Base-by-base conservation (phyloP, 2,888 invertebrate species). In the Phaedon cochleariae region DNA sequence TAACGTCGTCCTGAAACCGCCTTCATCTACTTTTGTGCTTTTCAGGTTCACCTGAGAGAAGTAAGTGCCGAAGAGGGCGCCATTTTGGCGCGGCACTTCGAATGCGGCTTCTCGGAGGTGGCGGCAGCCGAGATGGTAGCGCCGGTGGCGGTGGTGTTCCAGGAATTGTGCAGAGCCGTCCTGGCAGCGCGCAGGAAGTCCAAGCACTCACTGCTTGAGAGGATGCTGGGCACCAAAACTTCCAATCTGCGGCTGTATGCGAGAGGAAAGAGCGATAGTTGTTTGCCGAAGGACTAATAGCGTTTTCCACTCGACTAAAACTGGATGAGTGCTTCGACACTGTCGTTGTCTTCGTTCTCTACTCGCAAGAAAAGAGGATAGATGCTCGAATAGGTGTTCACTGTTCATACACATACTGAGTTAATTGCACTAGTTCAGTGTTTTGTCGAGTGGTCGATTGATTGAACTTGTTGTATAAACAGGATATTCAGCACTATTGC, bases 11-110 rank as follows among this genome's bases (percentile, higher is more conserved):
- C n/a, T n/a, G n/a, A n/a, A n/a, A n/a, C n/a, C n/a, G n/a, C n/a
- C n/a, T n/a, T n/a, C n/a, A n/a, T n/a, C n/a, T n/a, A n/a, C n/a
- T n/a, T n/a, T n/a, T 41, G 26, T 55, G 26, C 1, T 29, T 68
- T 71, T 17, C 48, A 75, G 75, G 70, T 95, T 69, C 95, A 96
- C 83, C 84, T 96, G 72, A 86, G 95, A 75, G 94, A 95, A 87
- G 94, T 96, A 59, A 93, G 92, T 79, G 88, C 89, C 2, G 95
- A 95, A 77, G 95, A 96, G 84, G 96, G 95, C 31, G 94, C 94
- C 81, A 93, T 92, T 73, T 84, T 96, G 57, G 95, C 95, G 9
- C 92, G 94, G 81, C 94, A 95, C 81, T 92, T 93, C 78, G 95
- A 95, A 79, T 95, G 95, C 82, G 91, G 90, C 79, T 96, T 95